Evolutionary conservation across 1,140 invertebrate genomes (phyloP).

Genomic region (Temnothorax nylanderi): DNA sequence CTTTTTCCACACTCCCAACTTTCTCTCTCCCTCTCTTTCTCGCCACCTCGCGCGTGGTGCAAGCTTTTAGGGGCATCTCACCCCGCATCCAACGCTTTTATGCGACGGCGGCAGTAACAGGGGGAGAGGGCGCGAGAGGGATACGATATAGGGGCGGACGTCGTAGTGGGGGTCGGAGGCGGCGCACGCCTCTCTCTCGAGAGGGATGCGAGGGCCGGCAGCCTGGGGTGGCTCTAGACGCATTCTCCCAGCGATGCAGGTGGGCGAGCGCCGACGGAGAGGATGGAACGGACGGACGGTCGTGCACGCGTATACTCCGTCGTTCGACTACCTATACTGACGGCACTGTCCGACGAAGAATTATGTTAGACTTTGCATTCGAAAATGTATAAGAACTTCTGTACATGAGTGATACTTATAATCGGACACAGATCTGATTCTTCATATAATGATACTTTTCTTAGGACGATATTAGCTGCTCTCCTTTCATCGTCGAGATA

Average conservation of each 20-base stretch:
- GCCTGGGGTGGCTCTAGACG: constrained; percentile 72
- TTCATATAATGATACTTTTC: background rate
- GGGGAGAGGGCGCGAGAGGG: constrained; percentile 36
- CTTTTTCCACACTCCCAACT: constrained; percentile 45
- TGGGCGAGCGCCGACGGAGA: constrained; percentile 65
- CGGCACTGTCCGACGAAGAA: constrained; percentile 23
- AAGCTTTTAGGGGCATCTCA: constrained; percentile 71
- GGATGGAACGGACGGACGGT: constrained; percentile 47
- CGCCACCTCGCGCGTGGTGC: constrained; percentile 61
- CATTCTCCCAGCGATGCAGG: constrained; percentile 73
- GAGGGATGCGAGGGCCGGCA: constrained; percentile 69
- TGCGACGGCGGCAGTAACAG: constrained; percentile 66
- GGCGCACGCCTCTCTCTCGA: constrained; percentile 74
- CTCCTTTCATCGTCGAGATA: background rate
- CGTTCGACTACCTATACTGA: constrained; percentile 53
- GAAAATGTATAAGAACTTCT: background rate
- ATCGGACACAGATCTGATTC: background rate
- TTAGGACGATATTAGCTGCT: background rate
- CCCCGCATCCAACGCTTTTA: constrained; percentile 69
- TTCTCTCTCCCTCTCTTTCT: constrained; percentile 49
- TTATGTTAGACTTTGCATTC: constrained; percentile 15
- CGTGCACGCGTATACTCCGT: constrained; percentile 67
- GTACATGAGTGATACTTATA: background rate
- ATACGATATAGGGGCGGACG: constrained; percentile 70
- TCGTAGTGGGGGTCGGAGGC: constrained; percentile 70